These are phyloP conservation scores for Pantala flavescens DNA, from an alignment of 1,140 invertebrate species.

Conservation along the genomic window DNA sequence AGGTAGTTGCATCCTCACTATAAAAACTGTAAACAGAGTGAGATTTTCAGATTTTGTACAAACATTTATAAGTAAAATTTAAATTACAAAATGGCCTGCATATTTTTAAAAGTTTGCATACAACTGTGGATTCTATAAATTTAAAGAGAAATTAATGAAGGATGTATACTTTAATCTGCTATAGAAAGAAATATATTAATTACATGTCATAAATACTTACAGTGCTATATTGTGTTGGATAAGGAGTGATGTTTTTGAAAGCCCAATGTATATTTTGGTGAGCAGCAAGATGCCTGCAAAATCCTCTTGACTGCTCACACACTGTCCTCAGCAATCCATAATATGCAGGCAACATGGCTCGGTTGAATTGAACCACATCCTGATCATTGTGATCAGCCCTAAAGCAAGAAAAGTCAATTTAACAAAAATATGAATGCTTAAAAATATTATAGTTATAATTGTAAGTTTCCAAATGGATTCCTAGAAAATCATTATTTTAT, in stretches of 20 bases:
- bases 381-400: constrained; percentile 92
- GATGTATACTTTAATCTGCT: no score
- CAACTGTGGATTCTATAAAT: no score
- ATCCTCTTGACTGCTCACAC: constrained; percentile 72
- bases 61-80: no score
- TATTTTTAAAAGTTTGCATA: no score
- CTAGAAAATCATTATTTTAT: no score
- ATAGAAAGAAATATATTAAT: no score
- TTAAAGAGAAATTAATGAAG: no score
- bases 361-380: constrained; percentile 86
- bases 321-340: constrained; percentile 82
- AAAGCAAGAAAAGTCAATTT: constrained; percentile 22
- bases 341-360: constrained; percentile 88
- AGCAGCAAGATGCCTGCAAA: constrained; percentile 72
- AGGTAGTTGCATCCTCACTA: no score
- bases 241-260: constrained; percentile 89
- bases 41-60: no score
- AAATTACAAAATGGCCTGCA: no score
- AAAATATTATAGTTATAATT: constrained; percentile 14
- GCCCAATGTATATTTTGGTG: constrained; percentile 96
- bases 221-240: constrained; percentile 80
- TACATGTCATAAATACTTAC: constrained; percentile 36
- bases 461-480: not conserved
- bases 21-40: no score
- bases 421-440: constrained; percentile 9